Percentiles rank a stretch among this genome's conserved stretches.
phyloP scores from a whole-genome alignment of 2,797 vertebrate species.

The Darevskia mixta region DNA sequence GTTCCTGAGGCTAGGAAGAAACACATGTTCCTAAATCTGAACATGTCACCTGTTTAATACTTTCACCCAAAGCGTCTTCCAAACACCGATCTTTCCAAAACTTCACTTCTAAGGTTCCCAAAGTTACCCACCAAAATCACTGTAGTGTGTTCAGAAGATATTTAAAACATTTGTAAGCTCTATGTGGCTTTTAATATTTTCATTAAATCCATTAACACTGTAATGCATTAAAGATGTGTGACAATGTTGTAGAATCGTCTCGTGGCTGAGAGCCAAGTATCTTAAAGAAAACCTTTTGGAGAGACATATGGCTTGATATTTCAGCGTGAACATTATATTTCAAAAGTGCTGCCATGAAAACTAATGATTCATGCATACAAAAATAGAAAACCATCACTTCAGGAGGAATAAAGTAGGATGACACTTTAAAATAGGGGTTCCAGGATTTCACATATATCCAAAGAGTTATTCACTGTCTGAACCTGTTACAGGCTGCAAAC shows the following conservation, averaged over 20 bases:
- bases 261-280: conserved; percentile 8
- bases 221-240: neutral
- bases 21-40: no score
- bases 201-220: conserved; percentile 5
- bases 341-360: conserved; percentile 18
- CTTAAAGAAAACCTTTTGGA: conserved; percentile 8
- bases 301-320: neutral
- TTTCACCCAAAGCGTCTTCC: neutral
- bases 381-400: conserved; percentile 29
- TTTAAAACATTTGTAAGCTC: neutral
- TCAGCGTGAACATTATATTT: neutral
- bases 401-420: conserved; percentile 27
- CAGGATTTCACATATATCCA: conserved; percentile 9
- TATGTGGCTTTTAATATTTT: neutral
- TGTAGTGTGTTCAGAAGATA: neutral
- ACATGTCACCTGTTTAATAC: neutral
- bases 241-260: neutral
- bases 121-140: neutral
- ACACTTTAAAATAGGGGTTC: neutral
- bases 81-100: neutral
- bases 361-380: neutral
- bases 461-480: conserved; percentile 12
- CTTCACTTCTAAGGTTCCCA: neutral
- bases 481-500: conserved; percentile 22
- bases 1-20: neutral